These are phyloP conservation scores for Molossus molossus DNA, from an alignment of 2,797 vertebrate species.

Conservation along the genomic window DNA sequence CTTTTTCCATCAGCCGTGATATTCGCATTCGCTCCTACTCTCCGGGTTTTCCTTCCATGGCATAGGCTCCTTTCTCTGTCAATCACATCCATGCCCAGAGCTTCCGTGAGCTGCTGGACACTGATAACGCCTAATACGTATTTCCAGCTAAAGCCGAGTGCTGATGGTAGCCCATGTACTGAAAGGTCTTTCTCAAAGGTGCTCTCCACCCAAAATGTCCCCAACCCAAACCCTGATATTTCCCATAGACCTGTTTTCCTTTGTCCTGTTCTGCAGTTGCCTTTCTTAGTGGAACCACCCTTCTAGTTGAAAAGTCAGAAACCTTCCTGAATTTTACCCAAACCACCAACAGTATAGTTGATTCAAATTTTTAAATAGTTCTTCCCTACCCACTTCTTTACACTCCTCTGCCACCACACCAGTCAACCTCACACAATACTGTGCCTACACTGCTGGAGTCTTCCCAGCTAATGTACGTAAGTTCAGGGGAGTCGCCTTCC, in stretches of 20 bases:
- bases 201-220: background rate
- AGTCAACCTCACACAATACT: background rate
- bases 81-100: no score
- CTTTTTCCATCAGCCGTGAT: background rate
- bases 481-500: rapidly evolving
- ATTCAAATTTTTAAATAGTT: background rate
- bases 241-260: background rate
- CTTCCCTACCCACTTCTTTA: background rate
- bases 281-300: background rate
- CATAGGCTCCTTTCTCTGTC: background rate
- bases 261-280: background rate
- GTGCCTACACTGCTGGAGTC: background rate
- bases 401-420: background rate
- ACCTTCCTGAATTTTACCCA: background rate
- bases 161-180: background rate
- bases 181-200: background rate
- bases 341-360: background rate
- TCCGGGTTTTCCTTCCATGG: background rate
- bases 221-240: background rate
- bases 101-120: background rate
- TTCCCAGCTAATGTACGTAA: background rate
- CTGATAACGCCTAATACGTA: background rate
- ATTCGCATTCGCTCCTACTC: background rate
- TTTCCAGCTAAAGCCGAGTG: background rate
- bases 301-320: slow-evolving; percentile 8